Evolutionary conservation across 2,888 invertebrate genomes (phyloP), one percentile per base, ranked within the genome.

Genomic region (Phengaris alcon): DNA sequence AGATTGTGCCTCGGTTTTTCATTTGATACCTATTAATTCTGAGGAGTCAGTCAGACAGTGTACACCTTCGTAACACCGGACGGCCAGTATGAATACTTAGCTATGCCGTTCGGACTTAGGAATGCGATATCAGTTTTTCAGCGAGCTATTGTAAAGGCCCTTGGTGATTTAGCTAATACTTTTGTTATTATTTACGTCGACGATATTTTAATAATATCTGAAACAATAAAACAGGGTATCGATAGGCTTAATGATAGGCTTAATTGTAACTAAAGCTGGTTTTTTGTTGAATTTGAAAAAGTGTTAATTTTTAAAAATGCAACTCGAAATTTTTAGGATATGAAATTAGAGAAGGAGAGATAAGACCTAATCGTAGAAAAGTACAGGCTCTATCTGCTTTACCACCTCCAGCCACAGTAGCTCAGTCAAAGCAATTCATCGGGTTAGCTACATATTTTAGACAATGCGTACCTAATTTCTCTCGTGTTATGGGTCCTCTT

Each of bases 71-170:
- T n/a, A n/a, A n/a, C n/a, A n/a, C n/a, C n/a, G n/a, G 0, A 76
- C 0, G 83, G 82, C 0, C 74, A 79, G 0, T 83, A 68, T 55
- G 82, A 83, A 57, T 83, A 79, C 46, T 6, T 79, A 2, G 77
- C 79, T 2, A 82, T 82, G 82, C 82, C 82, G 0, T 83, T 81
- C 73, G 82, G 81, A 0, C 52, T 82, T 0, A 51, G 77, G 4
- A 82, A 82, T 44, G 80, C 82, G 0, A 68, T 68, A 2, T 79
- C 82, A 0, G n/a, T n/a, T n/a, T n/a, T n/a, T n/a, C n/a, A n/a
- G n/a, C n/a, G n/a, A n/a, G n/a, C n/a, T n/a, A n/a, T n/a, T n/a
- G n/a, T n/a, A n/a, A n/a, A n/a, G n/a, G n/a, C n/a, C n/a, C n/a
- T n/a, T n/a, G n/a, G n/a, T n/a, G n/a, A n/a, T n/a, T n/a, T n/a